Percentiles rank a stretch among this genome's conserved stretches.
These are phyloP conservation scores for Melanotaenia trifasciata DNA, from an alignment of 2,797 vertebrate genomes.

Conservation along the genomic window DNA sequence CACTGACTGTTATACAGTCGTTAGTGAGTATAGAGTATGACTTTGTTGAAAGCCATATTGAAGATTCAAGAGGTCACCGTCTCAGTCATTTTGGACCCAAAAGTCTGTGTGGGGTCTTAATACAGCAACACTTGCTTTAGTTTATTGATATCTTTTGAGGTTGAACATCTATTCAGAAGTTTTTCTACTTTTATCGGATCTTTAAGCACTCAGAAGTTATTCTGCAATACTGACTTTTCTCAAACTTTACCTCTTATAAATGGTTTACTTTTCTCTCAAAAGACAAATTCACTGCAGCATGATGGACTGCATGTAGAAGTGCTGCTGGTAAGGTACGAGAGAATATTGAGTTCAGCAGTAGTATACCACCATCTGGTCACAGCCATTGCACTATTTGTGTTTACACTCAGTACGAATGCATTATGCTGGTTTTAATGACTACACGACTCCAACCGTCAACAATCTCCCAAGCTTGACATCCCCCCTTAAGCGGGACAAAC, in stretches of 20 bases:
- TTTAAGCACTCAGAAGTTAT: constrained; percentile 16
- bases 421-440: too few species aligned
- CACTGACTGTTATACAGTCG: too few species aligned
- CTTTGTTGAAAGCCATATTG: too few species aligned
- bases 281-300: background rate
- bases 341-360: constrained; percentile 1
- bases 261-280: constrained; percentile 16
- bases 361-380: background rate
- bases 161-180: background rate
- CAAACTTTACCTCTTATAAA: constrained; percentile 7
- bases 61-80: too few species aligned
- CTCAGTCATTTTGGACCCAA: too few species aligned
- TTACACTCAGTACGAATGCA: too few species aligned
- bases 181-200: constrained; percentile 31
- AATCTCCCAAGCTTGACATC: background rate
- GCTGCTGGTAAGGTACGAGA: background rate
- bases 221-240: constrained; percentile 9
- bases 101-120: too few species aligned
- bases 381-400: too few species aligned
- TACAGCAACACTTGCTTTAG: background rate
- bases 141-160: background rate
- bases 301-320: background rate
- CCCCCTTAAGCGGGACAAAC: constrained; percentile 11
- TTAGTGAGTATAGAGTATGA: too few species aligned
- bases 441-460: background rate